A percentile compares a stretch with the other conserved stretches of the same genome.
Conservation (phyloP, 2,888 invertebrate genomes). For the Cataglyphis albicans region DNA sequence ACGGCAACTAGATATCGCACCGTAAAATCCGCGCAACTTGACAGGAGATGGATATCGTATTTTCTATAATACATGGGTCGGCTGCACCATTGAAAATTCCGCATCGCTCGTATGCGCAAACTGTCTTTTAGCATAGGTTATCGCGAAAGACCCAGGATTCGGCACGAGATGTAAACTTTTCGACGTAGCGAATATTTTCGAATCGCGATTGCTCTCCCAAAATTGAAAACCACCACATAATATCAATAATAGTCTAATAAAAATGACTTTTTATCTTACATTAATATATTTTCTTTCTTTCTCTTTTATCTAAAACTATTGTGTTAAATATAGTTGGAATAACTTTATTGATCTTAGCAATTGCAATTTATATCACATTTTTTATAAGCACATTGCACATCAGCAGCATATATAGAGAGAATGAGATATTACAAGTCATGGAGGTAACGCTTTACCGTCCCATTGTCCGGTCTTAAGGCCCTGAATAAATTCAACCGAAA, state of each 20-base stretch:
- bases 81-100: slow-evolving; percentile 71
- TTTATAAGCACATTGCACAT: neutral
- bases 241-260: neutral
- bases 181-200: neutral
- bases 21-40: slow-evolving; percentile 72
- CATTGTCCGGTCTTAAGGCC: neutral
- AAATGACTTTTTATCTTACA: neutral
- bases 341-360: neutral
- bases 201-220: neutral
- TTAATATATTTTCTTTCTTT: neutral
- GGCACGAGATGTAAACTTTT: slow-evolving; percentile 30
- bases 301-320: neutral
- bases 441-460: neutral
- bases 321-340: neutral
- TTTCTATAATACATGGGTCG: slow-evolving; percentile 74
- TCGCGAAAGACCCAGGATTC: slow-evolving; percentile 69
- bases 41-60: slow-evolving; percentile 77
- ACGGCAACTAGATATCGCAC: slow-evolving; percentile 65
- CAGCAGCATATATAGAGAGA: neutral
- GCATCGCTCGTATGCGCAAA: slow-evolving; percentile 63
- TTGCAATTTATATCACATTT: neutral
- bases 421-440: slow-evolving; percentile 6
- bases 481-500: slow-evolving; percentile 18
- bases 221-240: neutral
- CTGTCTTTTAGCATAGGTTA: slow-evolving; percentile 76